A percentile compares a stretch with the other conserved stretches of the same genome.
These are phyloP conservation scores for Ephestia elutella DNA, from an alignment of 1,140 invertebrate genomes.

Conservation along the genomic window DNA sequence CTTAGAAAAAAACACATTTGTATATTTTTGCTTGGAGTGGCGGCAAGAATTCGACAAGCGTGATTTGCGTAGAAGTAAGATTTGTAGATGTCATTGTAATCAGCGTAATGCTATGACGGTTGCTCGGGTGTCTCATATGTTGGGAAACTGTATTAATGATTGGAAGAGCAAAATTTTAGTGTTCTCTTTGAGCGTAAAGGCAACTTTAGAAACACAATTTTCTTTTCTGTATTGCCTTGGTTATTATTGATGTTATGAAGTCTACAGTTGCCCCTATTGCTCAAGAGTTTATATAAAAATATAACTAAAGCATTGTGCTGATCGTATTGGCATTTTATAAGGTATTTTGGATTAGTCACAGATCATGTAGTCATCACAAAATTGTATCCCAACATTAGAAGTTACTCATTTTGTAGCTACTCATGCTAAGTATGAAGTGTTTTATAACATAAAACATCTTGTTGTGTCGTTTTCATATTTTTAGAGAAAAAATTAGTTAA, in stretches of 20 bases:
- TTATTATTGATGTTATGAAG: no score
- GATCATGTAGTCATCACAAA: conserved; percentile 63
- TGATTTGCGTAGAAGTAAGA: conserved; percentile 40
- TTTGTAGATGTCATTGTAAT: conserved; percentile 32
- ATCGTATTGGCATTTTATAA: conserved; percentile 32
- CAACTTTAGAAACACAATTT: no score
- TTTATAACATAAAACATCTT: conserved; percentile 53
- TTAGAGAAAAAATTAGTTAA: conserved; percentile 52
- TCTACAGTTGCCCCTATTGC: no score
- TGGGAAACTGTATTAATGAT: background rate
- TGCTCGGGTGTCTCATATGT: background rate
- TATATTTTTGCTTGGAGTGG: conserved; percentile 65
- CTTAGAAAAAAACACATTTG: conserved; percentile 54
- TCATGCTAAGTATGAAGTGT: conserved; percentile 54
- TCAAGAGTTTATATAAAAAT: no score
- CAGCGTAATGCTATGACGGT: conserved; percentile 18
- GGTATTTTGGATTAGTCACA: conserved; percentile 54
- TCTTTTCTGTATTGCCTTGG: no score
- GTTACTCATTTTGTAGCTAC: conserved; percentile 52
- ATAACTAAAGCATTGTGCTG: conserved; percentile 11
- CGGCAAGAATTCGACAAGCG: conserved; percentile 40
- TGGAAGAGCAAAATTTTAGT: no score
- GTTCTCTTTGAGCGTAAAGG: no score
- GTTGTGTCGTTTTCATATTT: conserved; percentile 68
- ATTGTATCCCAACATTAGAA: conserved; percentile 51